phyloP scores from a whole-genome alignment of 2,888 invertebrate species.

The Sclerodermus sp. region DNA sequence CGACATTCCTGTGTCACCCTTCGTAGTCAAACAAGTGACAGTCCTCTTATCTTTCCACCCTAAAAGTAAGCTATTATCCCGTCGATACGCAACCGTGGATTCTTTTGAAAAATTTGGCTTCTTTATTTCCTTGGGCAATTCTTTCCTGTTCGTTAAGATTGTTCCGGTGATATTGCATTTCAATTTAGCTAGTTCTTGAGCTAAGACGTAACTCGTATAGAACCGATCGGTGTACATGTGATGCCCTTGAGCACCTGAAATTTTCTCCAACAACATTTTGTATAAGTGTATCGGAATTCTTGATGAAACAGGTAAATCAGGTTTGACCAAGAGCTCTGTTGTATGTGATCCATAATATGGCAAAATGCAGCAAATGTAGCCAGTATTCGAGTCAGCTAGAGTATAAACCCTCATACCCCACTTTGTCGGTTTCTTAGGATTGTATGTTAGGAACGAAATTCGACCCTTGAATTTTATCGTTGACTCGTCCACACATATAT shows the following conservation, averaged over 20 bases:
- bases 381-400: conserved; percentile 20
- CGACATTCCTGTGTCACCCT: conserved; percentile 9
- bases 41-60: conserved; percentile 14
- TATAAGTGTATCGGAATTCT: conserved; percentile 20
- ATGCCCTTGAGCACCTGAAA: conserved; percentile 2
- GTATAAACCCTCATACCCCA: conserved; percentile 11
- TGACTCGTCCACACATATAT: conserved; percentile 22
- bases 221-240: conserved; percentile 4
- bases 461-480: conserved; percentile 22
- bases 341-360: conserved; percentile 24
- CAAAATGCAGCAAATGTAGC: conserved; percentile 26
- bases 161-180: conserved; percentile 23
- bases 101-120: conserved; percentile 14
- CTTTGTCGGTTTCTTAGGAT: conserved; percentile 21
- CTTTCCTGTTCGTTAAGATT: conserved; percentile 23
- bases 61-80: conserved; percentile 10
- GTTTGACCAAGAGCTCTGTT: conserved; percentile 17
- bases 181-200: conserved; percentile 20
- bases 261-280: neutral
- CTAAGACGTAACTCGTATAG: conserved; percentile 11
- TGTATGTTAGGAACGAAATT: conserved; percentile 21
- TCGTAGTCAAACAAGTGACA: conserved; percentile 11
- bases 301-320: conserved; percentile 22
- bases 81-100: conserved; percentile 4
- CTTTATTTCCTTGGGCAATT: conserved; percentile 19